phyloP scores from a whole-genome alignment of 2,113 vertebrate genomes.

The Actenoides hombroni region DNA sequence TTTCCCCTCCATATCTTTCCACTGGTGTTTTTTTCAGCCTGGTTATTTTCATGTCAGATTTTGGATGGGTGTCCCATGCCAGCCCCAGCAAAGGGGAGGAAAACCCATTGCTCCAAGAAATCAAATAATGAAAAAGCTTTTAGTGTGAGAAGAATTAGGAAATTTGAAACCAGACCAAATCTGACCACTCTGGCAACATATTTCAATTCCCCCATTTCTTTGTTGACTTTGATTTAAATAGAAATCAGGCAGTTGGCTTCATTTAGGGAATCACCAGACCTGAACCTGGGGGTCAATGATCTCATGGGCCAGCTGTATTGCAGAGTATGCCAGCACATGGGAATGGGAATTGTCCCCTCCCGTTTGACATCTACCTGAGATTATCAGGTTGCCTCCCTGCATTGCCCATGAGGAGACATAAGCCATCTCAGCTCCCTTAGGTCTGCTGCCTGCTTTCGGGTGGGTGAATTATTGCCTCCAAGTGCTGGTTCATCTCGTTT shows the following conservation, averaged over 20 bases:
- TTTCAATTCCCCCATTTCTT: not conserved
- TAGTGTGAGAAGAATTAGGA: not conserved
- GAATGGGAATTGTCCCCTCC: not conserved
- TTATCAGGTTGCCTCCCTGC: not conserved
- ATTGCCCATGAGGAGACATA: fast-evolving
- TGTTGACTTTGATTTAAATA: not conserved
- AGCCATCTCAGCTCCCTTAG: fast-evolving
- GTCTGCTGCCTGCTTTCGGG: not conserved
- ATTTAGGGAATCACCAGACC: not conserved
- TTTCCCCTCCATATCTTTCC: not conserved
- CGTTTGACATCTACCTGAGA: not conserved
- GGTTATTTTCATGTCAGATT: not conserved
- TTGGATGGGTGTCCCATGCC: not conserved
- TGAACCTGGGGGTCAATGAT: not conserved
- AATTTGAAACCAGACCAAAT: not conserved
- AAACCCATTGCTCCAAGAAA: not conserved
- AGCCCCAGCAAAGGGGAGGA: not conserved
- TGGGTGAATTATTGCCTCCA: not conserved
- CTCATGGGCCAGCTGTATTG: not conserved
- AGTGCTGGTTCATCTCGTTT: not conserved
- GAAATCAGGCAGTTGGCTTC: not conserved
- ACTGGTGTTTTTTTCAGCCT: not conserved
- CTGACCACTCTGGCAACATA: not conserved
- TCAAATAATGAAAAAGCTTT: not conserved
- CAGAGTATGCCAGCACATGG: not conserved